Base-by-base conservation (phyloP, 2,888 invertebrate species). In the Adela reaumurella region DNA sequence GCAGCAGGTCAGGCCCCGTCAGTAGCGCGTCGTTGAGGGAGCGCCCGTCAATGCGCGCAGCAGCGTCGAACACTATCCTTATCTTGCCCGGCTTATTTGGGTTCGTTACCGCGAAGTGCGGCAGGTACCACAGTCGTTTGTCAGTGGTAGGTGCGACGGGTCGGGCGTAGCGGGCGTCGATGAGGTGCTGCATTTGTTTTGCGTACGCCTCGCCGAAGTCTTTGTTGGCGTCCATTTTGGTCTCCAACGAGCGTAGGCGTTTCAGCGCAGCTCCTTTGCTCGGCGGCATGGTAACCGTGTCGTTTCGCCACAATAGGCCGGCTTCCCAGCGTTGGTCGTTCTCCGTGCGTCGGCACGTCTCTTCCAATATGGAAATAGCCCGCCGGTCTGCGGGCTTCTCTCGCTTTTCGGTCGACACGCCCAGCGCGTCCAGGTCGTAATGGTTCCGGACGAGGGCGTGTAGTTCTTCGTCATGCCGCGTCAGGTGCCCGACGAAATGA, bases 1-100 rank as follows among this genome's bases (percentile, higher is more conserved):
- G 48, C 10, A 55, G 35, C 43, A 53, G 50, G 43, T 57, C 56
- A 17, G 57, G 56, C 16, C 57, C 56, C 8, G 52, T 48, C 10
- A 55, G 43, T 17, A 57, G 49, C 16, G 19, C 43, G 24, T 45
- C 35, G 47, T 50, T 48, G 16, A 50, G 41, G 8, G 20, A 48
- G 6, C 19, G 16, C 3, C 50, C 50, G n/a, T 28, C 24, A 46
- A n/a, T 8, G 16, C 16, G 3, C 29, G 45, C 42, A 4, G 47
- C 47, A 5, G 50, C 50, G 42, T 50, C 50, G 29, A 50, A 50
- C 18, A 50, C 50, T 2, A 50, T 16, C 14, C 50, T 35, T 16
- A 47, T 4, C 29, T 50, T 50, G 1, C 47, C 45, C 6, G 50
- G 48, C n/a, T 50, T 50, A 18, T 50, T 47, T 2, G 48, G 28